These are phyloP conservation scores for Taenioides sp. DNA, from an alignment of 2,797 vertebrate species.

Conservation along the genomic window DNA sequence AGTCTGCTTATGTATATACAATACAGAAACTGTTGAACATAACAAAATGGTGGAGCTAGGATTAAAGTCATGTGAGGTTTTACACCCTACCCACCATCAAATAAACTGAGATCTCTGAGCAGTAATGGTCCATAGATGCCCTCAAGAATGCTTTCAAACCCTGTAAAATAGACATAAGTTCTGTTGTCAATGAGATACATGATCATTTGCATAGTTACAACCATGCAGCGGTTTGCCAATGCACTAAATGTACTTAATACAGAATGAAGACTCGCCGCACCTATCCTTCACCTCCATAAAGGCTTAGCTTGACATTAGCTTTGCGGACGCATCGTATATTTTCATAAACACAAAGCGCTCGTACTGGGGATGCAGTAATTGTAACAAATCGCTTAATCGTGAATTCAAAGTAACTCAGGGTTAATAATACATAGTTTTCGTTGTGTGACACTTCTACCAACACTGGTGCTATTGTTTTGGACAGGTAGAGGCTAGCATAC, in stretches of 20 bases:
- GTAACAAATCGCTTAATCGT: neutral
- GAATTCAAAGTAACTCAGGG: neutral
- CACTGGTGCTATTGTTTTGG: neutral
- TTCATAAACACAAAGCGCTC: slow-evolving; percentile 31
- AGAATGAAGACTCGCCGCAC: slow-evolving; percentile 26
- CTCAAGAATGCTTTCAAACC: slow-evolving; percentile 99
- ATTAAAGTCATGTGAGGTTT: neutral
- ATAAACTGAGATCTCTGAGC: slow-evolving; percentile 97
- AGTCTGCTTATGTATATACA: neutral
- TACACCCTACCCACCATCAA: slow-evolving; percentile 84
- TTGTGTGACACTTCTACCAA: fast-evolving
- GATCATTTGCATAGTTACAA: neutral
- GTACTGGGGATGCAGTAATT: neutral
- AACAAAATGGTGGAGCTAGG: neutral
- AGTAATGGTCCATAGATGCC: slow-evolving; percentile 97
- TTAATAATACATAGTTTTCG: neutral
- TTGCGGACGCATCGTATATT: slow-evolving; percentile 8
- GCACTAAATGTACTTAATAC: neutral
- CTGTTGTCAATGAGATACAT: neutral
- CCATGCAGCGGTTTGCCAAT: neutral
- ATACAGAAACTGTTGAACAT: neutral
- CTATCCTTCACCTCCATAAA: slow-evolving; percentile 37
- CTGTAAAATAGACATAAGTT: slow-evolving; percentile 69
- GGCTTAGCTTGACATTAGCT: slow-evolving; percentile 39
- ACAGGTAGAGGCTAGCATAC: slow-evolving; percentile 23